Evolutionary conservation across 1,140 invertebrate genomes (phyloP).

Genomic region (Magallana gigas): DNA sequence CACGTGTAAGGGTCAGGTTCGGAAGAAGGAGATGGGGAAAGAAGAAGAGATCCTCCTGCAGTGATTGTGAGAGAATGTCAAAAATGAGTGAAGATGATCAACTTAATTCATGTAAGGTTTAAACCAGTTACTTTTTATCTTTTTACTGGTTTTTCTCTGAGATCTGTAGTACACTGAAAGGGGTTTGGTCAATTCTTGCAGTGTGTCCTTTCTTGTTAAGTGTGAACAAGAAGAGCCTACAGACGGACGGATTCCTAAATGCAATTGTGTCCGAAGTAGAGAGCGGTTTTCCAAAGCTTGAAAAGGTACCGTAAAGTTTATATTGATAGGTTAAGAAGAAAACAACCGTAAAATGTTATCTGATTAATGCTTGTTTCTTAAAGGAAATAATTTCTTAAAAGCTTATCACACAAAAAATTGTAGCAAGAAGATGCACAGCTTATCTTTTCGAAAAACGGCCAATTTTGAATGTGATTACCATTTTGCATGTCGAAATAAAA

Average conservation of each 20-base stretch:
- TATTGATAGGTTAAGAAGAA: too few relatives aligned
- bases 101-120: not conserved
- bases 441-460: not conserved
- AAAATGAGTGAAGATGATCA: not conserved
- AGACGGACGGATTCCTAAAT: not conserved
- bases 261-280: not conserved
- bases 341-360: too few relatives aligned
- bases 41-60: not conserved
- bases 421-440: too few relatives aligned
- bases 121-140: too few relatives aligned
- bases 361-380: too few relatives aligned
- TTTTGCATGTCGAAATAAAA: too few relatives aligned
- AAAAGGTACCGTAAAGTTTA: not conserved
- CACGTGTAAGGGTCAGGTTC: not conserved
- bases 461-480: not conserved
- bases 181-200: not conserved
- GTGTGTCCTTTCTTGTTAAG: not conserved
- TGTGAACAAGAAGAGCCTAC: not conserved
- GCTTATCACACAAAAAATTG: too few relatives aligned
- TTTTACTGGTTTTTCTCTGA: too few relatives aligned
- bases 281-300: not conserved
- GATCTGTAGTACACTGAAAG: too few relatives aligned
- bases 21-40: not conserved
- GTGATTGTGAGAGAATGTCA: not conserved
- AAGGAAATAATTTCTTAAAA: too few relatives aligned